A percentile compares a stretch with the other conserved stretches of the same genome.
Conservation (phyloP, 2,113 vertebrate species). For the Syrrhaptes paradoxus region DNA sequence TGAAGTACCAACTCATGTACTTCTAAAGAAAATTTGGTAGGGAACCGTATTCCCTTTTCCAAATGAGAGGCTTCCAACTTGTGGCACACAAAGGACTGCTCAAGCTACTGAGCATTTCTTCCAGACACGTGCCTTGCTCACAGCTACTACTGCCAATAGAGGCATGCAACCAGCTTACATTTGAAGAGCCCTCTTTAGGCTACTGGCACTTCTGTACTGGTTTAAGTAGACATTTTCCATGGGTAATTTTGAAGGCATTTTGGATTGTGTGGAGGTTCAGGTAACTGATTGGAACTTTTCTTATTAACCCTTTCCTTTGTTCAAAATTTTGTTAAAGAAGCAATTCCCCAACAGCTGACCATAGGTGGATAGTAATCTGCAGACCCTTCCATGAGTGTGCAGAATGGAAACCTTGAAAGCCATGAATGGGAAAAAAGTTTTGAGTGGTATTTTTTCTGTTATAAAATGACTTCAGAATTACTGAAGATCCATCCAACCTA, state of each 20-base stretch:
- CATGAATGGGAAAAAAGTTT: neutral
- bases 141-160: neutral
- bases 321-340: neutral
- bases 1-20: neutral
- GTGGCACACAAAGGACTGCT: neutral
- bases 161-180: fast-evolving
- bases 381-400: neutral
- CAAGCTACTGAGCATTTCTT: neutral
- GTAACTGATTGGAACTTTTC: neutral
- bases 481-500: neutral
- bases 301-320: neutral
- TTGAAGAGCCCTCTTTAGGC: neutral
- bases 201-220: neutral
- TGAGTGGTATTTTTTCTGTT: neutral
- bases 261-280: neutral
- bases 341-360: neutral
- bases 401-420: neutral
- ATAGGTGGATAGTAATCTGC: neutral
- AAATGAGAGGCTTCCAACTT: neutral
- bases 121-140: neutral
- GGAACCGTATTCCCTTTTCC: neutral
- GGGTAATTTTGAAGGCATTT: neutral
- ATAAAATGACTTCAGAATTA: neutral
- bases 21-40: neutral
- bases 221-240: neutral